Evolutionary conservation across 2,113 vertebrate species (phyloP).

Genomic region (Hemichromis elongatus): DNA sequence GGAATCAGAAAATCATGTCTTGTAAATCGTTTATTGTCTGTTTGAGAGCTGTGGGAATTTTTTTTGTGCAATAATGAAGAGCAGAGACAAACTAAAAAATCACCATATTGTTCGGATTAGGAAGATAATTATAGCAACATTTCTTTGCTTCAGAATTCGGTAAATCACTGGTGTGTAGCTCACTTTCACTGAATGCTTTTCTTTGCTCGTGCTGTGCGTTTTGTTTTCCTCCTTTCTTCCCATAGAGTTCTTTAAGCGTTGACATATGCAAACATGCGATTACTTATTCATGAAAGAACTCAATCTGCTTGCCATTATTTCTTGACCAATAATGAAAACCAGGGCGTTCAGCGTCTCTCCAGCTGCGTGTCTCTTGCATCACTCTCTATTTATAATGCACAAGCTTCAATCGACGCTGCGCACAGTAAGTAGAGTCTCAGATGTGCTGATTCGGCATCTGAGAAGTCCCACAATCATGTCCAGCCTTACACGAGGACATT

Average conservation of each 20-base stretch:
- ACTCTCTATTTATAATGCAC: background rate
- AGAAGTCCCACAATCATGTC: background rate
- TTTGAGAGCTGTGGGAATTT: background rate
- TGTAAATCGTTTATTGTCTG: background rate
- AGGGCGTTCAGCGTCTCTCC: background rate
- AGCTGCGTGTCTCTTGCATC: background rate
- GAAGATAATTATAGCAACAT: slow-evolving; percentile 9
- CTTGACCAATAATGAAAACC: background rate
- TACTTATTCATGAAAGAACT: background rate
- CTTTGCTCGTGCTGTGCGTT: background rate
- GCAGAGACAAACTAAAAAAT: background rate
- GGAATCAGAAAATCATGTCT: background rate
- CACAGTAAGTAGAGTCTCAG: background rate
- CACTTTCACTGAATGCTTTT: background rate
- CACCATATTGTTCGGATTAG: background rate
- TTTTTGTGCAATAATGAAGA: background rate
- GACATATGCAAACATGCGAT: background rate
- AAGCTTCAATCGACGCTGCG: background rate
- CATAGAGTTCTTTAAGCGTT: background rate
- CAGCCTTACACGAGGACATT: background rate
- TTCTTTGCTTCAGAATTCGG: background rate
- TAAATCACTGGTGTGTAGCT: accelerated
- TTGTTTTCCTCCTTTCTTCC: background rate
- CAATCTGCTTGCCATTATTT: background rate
- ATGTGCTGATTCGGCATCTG: background rate